phyloP scores from a whole-genome alignment of 1,140 invertebrate species.

The Caerostris darwini region DNA sequence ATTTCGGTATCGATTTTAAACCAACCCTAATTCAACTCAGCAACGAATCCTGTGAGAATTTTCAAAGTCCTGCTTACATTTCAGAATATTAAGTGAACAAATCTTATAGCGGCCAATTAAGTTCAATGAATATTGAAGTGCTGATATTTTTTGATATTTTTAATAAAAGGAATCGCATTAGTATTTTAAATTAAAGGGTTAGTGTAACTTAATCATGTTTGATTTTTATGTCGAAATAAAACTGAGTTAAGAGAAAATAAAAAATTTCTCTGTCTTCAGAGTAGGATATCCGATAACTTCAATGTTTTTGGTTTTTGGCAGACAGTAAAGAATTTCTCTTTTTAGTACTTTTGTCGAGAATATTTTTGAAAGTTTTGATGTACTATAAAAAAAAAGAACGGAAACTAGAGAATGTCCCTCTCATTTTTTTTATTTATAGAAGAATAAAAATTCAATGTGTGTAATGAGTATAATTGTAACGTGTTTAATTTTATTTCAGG shows the following conservation, averaged over 20 bases:
- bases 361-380: too few relatives aligned
- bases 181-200: neutral
- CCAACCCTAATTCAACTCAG: neutral
- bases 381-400: too few relatives aligned
- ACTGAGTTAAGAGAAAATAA: neutral
- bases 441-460: too few relatives aligned
- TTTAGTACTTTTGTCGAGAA: too few relatives aligned
- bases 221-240: neutral
- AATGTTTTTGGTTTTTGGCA: too few relatives aligned
- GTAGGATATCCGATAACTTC: too few relatives aligned
- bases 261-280: neutral
- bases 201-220: neutral
- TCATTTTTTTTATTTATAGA: too few relatives aligned
- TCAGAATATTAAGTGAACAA: neutral
- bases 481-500: too few relatives aligned
- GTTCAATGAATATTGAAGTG: neutral
- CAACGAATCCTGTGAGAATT: neutral
- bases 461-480: too few relatives aligned
- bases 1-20: slow-evolving; percentile 27
- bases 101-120: neutral
- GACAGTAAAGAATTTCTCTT: too few relatives aligned
- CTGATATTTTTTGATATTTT: neutral
- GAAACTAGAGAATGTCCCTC: too few relatives aligned
- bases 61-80: neutral
- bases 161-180: neutral